Conservation (phyloP, 2,797 vertebrate species). For the Morus bassanus region DNA sequence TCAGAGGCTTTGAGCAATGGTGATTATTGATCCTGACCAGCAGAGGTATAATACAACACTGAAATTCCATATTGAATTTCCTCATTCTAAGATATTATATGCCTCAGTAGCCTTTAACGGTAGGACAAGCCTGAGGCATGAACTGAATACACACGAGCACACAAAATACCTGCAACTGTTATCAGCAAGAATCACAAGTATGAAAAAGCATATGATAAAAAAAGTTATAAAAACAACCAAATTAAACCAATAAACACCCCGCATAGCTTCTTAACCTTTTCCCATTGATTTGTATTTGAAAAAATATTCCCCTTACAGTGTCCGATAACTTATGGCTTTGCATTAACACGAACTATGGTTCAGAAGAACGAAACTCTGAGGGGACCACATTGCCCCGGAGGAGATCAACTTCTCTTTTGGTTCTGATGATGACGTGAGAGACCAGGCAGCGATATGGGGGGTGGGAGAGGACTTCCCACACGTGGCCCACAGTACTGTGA, state of each 20-base stretch:
- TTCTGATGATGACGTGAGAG: background rate
- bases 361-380: background rate
- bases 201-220: background rate
- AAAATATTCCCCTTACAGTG: background rate
- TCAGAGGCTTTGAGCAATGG: background rate
- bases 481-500: fast-evolving
- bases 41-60: background rate
- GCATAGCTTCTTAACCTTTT: background rate
- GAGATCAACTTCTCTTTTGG: fast-evolving
- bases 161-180: background rate
- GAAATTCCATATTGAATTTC: background rate
- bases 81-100: background rate
- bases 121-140: background rate
- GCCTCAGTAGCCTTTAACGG: background rate
- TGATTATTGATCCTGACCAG: background rate
- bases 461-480: fast-evolving
- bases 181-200: background rate
- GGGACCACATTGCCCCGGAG: background rate
- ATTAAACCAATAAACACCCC: fast-evolving
- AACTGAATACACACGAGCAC: background rate
- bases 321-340: background rate
- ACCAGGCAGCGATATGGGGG: fast-evolving
- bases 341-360: background rate
- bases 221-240: background rate
- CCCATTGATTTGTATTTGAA: background rate